These are phyloP conservation scores for Aleiodes sp. DNA, from an alignment of 1,140 invertebrate species.

Conservation along the genomic window DNA sequence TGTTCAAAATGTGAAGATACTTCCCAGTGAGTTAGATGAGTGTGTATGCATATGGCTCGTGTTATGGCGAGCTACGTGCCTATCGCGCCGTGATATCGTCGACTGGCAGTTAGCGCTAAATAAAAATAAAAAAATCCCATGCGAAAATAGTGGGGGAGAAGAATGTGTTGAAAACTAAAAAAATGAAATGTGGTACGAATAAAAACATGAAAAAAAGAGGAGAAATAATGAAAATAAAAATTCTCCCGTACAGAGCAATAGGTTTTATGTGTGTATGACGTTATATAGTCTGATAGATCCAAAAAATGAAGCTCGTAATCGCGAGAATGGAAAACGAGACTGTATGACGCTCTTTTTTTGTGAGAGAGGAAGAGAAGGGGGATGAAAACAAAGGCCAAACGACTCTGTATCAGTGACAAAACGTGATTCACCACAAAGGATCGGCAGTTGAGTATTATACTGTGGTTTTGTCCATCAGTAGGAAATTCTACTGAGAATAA, in stretches of 20 bases:
- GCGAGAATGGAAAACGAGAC: conserved; percentile 35
- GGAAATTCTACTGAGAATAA: background rate
- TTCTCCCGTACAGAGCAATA: conserved; percentile 27
- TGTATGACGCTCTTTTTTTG: background rate
- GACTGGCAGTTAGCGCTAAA: conserved; percentile 36
- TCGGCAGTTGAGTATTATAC: conserved; percentile 2
- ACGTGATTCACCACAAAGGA: conserved; percentile 2
- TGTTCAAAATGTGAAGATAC: background rate
- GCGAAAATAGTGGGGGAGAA: background rate
- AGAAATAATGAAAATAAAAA: conserved; percentile 21
- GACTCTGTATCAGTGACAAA: background rate
- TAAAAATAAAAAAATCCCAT: conserved; percentile 26
- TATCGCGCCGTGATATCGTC: conserved; percentile 45
- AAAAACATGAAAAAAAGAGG: conserved; percentile 27
- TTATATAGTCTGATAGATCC: conserved; percentile 45
- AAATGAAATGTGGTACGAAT: conserved; percentile 34
- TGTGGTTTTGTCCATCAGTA: background rate
- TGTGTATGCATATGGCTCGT: conserved; percentile 17
- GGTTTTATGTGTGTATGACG: conserved; percentile 9
- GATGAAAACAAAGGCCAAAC: conserved; percentile 28
- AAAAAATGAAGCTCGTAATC: conserved; percentile 46
- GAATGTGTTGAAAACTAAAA: conserved; percentile 18
- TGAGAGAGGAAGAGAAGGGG: background rate
- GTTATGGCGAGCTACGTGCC: conserved; percentile 27
- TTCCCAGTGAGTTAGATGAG: background rate